Evolutionary conservation across 2,113 vertebrate genomes (phyloP).

Genomic region (Herpetotheres cachinnans): DNA sequence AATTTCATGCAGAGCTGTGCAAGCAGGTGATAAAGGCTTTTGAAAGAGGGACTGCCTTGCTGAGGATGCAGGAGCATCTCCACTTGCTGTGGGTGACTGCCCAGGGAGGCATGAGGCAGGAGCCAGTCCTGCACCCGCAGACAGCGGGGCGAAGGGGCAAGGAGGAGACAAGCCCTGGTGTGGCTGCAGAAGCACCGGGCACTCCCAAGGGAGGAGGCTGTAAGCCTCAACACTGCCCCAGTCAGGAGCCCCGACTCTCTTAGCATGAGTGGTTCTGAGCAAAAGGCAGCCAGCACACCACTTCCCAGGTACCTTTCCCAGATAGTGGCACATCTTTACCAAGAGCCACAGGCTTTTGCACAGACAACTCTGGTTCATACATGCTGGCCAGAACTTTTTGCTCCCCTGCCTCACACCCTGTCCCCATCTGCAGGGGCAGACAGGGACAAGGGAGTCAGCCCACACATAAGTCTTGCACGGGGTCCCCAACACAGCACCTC

Average conservation of each 20-base stretch:
- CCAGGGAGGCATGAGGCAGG: neutral
- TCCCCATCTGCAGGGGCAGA: neutral
- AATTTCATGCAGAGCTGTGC: neutral
- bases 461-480: accelerated
- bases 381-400: neutral
- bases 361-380: neutral
- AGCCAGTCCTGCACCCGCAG: accelerated
- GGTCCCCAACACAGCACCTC: neutral
- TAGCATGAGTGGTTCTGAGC: accelerated
- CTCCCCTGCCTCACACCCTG: neutral
- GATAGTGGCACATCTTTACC: neutral
- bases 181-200: accelerated
- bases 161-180: neutral
- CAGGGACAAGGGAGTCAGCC: neutral
- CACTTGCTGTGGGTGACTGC: neutral
- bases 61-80: neutral
- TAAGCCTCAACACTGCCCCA: neutral
- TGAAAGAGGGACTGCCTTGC: neutral
- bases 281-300: neutral
- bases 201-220: neutral
- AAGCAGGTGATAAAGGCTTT: neutral
- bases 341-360: neutral
- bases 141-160: accelerated
- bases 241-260: neutral
- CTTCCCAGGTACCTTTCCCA: neutral